phyloP scores from a whole-genome alignment of 2,797 vertebrate genomes.

The Distichodus sexfasciatus region DNA sequence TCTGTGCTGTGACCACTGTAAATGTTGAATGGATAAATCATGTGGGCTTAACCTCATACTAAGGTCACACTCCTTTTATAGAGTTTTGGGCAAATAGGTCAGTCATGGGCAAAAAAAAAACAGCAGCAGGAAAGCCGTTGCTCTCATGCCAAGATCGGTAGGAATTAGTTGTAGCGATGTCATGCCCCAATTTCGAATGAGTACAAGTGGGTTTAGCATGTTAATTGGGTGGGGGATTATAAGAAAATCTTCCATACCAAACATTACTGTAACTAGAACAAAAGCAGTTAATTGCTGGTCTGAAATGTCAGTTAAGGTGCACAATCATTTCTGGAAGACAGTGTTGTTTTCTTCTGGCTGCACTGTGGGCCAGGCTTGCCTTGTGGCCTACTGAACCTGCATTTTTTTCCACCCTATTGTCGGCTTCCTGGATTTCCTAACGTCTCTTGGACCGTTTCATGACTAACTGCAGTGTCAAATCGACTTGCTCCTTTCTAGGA shows the following conservation, averaged over 20 bases:
- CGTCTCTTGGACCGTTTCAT: background rate
- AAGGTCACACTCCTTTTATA: constrained; percentile 4
- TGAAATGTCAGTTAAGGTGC: constrained; percentile 16
- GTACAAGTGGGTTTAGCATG: constrained; percentile 25
- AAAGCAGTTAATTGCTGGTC: constrained; percentile 5
- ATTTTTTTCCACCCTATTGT: background rate
- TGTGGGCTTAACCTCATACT: background rate
- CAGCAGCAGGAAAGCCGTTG: background rate
- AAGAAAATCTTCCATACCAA: constrained; percentile 16
- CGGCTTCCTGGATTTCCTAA: background rate
- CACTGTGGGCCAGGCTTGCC: background rate
- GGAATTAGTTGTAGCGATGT: constrained; percentile 27
- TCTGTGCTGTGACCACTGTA: background rate
- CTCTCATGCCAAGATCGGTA: constrained; percentile 17
- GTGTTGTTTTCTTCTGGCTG: background rate
- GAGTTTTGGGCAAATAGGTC: constrained; percentile 1
- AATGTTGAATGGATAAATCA: background rate
- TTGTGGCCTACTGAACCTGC: background rate
- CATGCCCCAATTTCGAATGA: constrained; percentile 42
- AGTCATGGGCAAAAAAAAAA: background rate
- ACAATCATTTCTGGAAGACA: background rate
- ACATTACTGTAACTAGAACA: constrained; percentile 30
- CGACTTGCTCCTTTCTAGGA: background rate
- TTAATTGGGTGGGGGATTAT: constrained; percentile 39
- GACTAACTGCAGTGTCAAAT: background rate